Evolutionary conservation across 2,888 invertebrate species (phyloP), one percentile per base, ranked within the genome.

Genomic region (Pseudanteris insignis): DNA sequence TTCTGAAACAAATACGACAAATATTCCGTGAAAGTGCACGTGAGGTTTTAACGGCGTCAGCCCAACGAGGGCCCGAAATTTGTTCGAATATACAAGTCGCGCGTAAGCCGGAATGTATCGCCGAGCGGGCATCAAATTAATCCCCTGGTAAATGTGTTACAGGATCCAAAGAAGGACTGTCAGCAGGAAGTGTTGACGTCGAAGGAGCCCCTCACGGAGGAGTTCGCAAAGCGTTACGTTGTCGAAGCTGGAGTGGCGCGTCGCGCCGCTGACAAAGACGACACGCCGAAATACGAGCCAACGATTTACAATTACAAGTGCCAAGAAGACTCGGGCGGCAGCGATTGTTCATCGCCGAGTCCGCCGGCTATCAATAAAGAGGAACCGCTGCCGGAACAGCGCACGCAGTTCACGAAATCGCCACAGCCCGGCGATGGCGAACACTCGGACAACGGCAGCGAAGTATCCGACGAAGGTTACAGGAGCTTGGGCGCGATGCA

Each of bases 381-480:
- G 63, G 70, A 67, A 36, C 68, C 66, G 14, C 68, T 50, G 37
- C 36, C 67, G 51, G 77, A 78, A 34, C 54, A 36, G 32, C 66
- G 65, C 29, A 66, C 66, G 26, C 68, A 69, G 36, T 73, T 73
- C 53, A 57, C 69, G 8, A 76, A 75, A 59, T 72, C 74, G 2
- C 72, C 71, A 2, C 74, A 76, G 34, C 54, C 57, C 2, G 74
- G 66, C 40, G 78, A 78, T 43, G 76, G 76, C 26, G 79, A 77
- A 30, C 76, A 77, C 48, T 77, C 90, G 44, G 90, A 91, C 75
- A 90, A 91, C 67, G 90, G 91, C 6, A 91, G 91, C 51, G 91
- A 92, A 76, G 90, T 91, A 13, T 91, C 91, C 14, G 92, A 92
- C 77, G 92, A 92, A 73, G 92, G 92, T 0, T 92, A 92, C 78